Percentiles rank a stretch among this genome's conserved stretches.
phyloP scores from a whole-genome alignment of 1,140 invertebrate genomes.

The Leucophenga varia region DNA sequence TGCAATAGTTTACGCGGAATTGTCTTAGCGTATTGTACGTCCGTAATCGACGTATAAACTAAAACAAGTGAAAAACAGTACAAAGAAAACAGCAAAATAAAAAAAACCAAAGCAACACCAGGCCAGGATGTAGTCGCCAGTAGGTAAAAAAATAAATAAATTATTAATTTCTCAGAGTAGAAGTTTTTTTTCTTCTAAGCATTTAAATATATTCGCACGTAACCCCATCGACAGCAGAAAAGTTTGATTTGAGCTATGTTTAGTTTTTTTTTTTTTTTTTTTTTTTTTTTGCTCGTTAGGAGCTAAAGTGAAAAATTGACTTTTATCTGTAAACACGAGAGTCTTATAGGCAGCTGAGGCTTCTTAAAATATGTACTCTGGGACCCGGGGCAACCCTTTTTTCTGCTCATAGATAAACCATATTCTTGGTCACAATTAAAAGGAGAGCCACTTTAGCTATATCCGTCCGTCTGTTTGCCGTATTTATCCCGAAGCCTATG shows the following conservation, averaged over 20 bases:
- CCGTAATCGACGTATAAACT: neutral
- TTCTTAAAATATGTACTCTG: too few species aligned
- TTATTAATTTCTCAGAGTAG: neutral
- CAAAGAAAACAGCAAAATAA: too few species aligned
- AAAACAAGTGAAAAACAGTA: neutral
- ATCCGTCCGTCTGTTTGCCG: too few species aligned
- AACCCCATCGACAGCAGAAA: neutral
- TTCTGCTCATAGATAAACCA: too few species aligned
- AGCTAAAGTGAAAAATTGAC: neutral
- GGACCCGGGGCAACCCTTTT: too few species aligned
- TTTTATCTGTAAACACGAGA: too few species aligned
- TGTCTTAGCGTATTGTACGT: neutral
- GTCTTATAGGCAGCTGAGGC: too few species aligned
- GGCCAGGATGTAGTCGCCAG: neutral
- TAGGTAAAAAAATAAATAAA: neutral
- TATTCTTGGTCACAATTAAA: too few species aligned
- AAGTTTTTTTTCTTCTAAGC: too few species aligned
- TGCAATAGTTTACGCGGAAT: neutral
- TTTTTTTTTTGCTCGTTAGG: neutral
- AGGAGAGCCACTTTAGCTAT: slow-evolving; percentile 1
- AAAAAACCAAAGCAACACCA: neutral
- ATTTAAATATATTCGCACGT: too few species aligned
- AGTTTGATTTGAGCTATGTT: neutral
- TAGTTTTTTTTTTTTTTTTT: neutral
- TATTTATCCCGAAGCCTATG: too few species aligned